Percentiles rank a stretch among this genome's conserved stretches.
phyloP scores from a whole-genome alignment of 2,888 invertebrate genomes.

The Mactromeris polynyma region DNA sequence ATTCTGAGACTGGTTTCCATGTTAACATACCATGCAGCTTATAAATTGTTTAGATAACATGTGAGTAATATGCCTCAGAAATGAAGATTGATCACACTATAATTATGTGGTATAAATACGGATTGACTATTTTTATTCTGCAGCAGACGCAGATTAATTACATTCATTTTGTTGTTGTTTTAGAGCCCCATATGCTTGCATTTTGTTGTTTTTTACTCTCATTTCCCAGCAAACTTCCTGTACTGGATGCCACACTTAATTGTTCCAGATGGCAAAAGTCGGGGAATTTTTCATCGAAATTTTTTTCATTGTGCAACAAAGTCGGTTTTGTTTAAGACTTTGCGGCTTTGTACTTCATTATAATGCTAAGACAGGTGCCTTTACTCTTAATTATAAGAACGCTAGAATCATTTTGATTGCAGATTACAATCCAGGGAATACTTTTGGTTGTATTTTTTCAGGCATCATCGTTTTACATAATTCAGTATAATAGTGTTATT shows the following conservation, averaged over 20 bases:
- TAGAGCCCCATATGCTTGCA: slow-evolving; percentile 1
- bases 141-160: slow-evolving; percentile 10
- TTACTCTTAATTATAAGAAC: background rate
- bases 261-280: slow-evolving; percentile 4
- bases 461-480: background rate
- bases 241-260: background rate
- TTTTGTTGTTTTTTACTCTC: slow-evolving; percentile 12
- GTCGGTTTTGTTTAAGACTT: background rate
- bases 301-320: background rate
- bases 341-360: background rate
- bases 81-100: background rate
- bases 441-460: background rate
- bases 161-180: slow-evolving; percentile 6
- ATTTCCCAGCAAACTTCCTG: background rate
- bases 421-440: background rate
- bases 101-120: background rate
- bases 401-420: background rate
- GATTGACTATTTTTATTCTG: background rate
- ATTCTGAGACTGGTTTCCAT: no score
- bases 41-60: background rate
- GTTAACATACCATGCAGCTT: no score
- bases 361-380: slow-evolving; percentile 15
- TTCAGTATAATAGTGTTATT: background rate
- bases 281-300: background rate
- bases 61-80: background rate